phyloP scores from a whole-genome alignment of 2,888 invertebrate species.

The Sarcophaga variegata region DNA sequence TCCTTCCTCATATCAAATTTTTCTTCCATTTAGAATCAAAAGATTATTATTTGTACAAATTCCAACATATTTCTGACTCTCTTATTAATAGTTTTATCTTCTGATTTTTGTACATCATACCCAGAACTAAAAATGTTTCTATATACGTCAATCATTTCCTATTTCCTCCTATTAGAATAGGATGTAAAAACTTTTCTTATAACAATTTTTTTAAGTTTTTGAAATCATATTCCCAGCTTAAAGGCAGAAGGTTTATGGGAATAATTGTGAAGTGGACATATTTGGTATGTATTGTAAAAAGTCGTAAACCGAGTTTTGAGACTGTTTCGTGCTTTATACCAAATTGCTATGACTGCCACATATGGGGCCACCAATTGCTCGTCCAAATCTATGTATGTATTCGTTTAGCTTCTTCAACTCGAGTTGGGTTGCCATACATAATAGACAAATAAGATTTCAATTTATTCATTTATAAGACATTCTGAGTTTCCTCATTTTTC shows the following conservation, averaged over 20 bases:
- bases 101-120: neutral
- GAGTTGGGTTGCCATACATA: too few species aligned
- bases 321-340: neutral
- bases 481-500: too few species aligned
- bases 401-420: neutral
- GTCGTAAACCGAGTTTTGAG: neutral
- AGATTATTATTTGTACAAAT: too few species aligned
- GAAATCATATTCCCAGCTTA: constrained; percentile 20
- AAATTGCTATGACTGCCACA: neutral
- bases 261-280: neutral
- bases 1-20: too few species aligned
- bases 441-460: too few species aligned
- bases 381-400: neutral
- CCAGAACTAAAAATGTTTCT: neutral
- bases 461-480: too few species aligned
- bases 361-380: constrained; percentile 2
- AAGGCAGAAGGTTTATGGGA: constrained; percentile 9
- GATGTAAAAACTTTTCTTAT: neutral
- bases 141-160: neutral
- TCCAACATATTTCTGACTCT: too few species aligned
- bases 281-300: constrained; percentile 3
- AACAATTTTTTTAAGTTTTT: neutral
- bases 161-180: constrained; percentile 15
- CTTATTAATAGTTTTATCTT: too few species aligned
- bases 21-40: too few species aligned